Evolutionary conservation across 2,888 invertebrate genomes (phyloP).

Genomic region (Hyposoter dolosus): DNA sequence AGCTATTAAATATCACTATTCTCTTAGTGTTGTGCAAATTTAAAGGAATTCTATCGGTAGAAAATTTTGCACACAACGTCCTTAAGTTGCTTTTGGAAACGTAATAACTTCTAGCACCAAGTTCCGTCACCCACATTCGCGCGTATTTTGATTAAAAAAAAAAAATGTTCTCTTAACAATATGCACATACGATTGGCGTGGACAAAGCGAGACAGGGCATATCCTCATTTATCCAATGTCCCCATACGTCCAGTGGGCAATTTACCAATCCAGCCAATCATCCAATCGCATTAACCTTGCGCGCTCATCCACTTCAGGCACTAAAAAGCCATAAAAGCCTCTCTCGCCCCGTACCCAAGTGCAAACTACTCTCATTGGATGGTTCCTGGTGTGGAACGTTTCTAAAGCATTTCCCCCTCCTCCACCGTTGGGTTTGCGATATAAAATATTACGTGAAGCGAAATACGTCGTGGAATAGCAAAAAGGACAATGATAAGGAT

Average conservation of each 20-base stretch:
- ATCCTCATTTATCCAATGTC: slow-evolving; percentile 84
- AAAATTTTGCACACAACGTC: too few relatives aligned
- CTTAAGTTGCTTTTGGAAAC: too few relatives aligned
- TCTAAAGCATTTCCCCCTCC: not conserved
- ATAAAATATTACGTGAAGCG: slow-evolving; percentile 49
- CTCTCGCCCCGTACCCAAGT: slow-evolving; percentile 2
- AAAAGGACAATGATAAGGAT: slow-evolving; percentile 24
- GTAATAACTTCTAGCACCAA: not conserved
- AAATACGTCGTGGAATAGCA: slow-evolving; percentile 36
- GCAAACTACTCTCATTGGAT: slow-evolving; percentile 59
- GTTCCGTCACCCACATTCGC: not conserved
- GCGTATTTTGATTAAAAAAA: not conserved
- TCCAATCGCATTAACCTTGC: slow-evolving; percentile 84
- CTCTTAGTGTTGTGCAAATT: too few relatives aligned
- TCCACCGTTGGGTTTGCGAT: not conserved
- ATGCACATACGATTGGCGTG: not conserved
- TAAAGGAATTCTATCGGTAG: too few relatives aligned
- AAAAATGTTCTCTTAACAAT: slow-evolving; percentile 2
- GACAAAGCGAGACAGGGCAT: slow-evolving; percentile 71
- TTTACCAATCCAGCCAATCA: slow-evolving; percentile 84
- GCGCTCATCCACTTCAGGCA: slow-evolving; percentile 77
- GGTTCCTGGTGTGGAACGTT: slow-evolving; percentile 61
- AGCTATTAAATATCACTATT: too few relatives aligned
- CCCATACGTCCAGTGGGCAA: slow-evolving; percentile 79
- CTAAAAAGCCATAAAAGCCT: slow-evolving; percentile 37